Percentiles rank a stretch among this genome's conserved stretches.
phyloP scores from a whole-genome alignment of 2,113 vertebrate genomes.

The Tragelaphus strepsiceros region DNA sequence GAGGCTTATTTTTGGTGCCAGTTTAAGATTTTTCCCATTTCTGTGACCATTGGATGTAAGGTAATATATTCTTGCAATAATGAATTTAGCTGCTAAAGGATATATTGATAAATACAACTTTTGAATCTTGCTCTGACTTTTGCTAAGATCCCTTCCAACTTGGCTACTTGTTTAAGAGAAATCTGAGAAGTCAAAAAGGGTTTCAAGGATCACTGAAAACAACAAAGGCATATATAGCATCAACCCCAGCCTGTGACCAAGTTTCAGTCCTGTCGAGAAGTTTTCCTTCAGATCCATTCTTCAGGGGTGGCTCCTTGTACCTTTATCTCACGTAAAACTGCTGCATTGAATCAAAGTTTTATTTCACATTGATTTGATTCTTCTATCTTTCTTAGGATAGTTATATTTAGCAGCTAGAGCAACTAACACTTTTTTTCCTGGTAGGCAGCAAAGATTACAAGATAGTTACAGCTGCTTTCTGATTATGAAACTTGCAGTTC shows the following conservation, averaged over 20 bases:
- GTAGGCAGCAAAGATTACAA: neutral
- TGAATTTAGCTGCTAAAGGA: neutral
- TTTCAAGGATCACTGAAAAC: neutral
- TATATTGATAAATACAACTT: neutral
- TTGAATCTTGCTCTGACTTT: neutral
- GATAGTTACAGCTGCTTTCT: slow-evolving; percentile 10
- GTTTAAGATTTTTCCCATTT: neutral
- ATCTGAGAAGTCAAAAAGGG: neutral
- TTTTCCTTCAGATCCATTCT: neutral
- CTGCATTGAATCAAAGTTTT: neutral
- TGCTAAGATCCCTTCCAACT: neutral
- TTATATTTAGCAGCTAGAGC: neutral
- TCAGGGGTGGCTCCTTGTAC: neutral
- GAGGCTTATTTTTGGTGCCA: neutral
- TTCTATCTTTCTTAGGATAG: neutral
- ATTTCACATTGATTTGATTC: slow-evolving; percentile 38
- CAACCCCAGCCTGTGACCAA: neutral
- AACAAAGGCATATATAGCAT: neutral
- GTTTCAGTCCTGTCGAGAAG: neutral
- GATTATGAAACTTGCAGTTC: neutral
- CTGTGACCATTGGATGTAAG: neutral
- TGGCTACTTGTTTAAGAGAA: neutral
- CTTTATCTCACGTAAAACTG: slow-evolving; percentile 15
- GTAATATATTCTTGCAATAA: neutral
- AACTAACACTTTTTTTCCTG: neutral